phyloP scores from a whole-genome alignment of 2,888 invertebrate species.

The Cybosia mesomella region DNA sequence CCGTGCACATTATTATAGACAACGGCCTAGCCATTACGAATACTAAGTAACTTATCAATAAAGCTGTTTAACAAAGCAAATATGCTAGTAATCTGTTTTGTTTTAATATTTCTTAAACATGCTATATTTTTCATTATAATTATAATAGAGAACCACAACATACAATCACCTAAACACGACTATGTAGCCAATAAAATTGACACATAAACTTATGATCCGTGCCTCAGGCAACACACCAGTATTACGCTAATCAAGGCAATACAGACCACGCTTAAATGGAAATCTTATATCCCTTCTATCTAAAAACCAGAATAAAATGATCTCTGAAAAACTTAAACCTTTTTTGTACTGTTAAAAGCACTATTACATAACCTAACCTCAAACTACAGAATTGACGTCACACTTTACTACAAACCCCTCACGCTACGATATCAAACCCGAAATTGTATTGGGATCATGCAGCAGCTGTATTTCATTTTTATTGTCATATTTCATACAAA shows the following conservation, averaged over 20 bases:
- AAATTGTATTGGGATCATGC: slow-evolving; percentile 48
- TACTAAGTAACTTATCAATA: too few species aligned
- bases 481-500: slow-evolving; percentile 23
- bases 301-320: slow-evolving; percentile 35
- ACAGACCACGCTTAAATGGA: slow-evolving; percentile 29
- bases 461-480: slow-evolving; percentile 30
- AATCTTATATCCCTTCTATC: background rate
- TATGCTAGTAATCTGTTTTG: background rate
- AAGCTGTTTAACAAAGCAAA: background rate
- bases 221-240: slow-evolving; percentile 18
- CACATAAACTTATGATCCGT: slow-evolving; percentile 17
- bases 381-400: slow-evolving; percentile 67
- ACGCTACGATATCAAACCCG: slow-evolving; percentile 37
- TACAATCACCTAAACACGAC: slow-evolving; percentile 14
- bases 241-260: slow-evolving; percentile 22
- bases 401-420: slow-evolving; percentile 41
- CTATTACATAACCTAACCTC: slow-evolving; percentile 83
- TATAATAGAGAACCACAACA: background rate
- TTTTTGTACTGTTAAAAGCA: slow-evolving; percentile 55
- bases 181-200: slow-evolving; percentile 20
- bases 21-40: background rate
- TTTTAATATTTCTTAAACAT: slow-evolving; percentile 13
- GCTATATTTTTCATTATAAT: slow-evolving; percentile 12
- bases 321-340: slow-evolving; percentile 43
- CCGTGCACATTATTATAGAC: too few species aligned